These are phyloP conservation scores for Cerceris ruficornis DNA, from an alignment of 2,888 invertebrate genomes.

Conservation along the genomic window DNA sequence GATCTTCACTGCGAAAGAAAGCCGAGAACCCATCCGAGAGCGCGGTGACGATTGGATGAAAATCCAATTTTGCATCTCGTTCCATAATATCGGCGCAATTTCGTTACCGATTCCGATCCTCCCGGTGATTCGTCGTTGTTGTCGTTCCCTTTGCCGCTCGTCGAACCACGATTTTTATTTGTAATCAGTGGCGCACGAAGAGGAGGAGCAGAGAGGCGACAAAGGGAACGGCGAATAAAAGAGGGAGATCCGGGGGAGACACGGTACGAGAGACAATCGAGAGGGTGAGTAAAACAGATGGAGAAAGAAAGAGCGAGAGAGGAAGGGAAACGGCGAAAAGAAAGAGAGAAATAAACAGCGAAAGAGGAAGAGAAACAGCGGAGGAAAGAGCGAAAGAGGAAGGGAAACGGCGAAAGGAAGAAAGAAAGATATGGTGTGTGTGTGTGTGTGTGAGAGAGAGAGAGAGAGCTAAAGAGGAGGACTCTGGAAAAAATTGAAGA, in stretches of 20 bases:
- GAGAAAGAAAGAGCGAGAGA: background rate
- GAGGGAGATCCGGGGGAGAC: background rate
- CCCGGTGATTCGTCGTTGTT: background rate
- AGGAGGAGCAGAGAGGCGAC: background rate
- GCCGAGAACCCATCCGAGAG: background rate
- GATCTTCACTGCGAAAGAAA: background rate
- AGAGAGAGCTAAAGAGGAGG: constrained; percentile 9
- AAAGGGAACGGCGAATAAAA: constrained; percentile 5
- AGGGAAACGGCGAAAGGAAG: constrained; percentile 11
- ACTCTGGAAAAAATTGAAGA: constrained; percentile 13
- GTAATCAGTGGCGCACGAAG: constrained; percentile 8
- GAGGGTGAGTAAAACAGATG: background rate
- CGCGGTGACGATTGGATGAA: constrained; percentile 48
- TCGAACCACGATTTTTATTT: constrained; percentile 4
- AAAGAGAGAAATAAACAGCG: constrained; percentile 1
- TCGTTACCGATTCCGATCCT: constrained; percentile 34
- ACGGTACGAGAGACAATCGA: no score
- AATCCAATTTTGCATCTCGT: constrained; percentile 50
- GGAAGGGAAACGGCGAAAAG: background rate
- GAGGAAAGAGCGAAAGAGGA: constrained; percentile 2
- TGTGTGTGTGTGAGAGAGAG: background rate
- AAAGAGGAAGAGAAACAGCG: background rate
- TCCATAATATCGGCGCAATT: constrained; percentile 38
- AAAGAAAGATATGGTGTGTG: constrained; percentile 10
- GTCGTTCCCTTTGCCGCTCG: constrained; percentile 19